These are phyloP conservation scores for Aquatica leii DNA, from an alignment of 2,888 invertebrate genomes.

Conservation along the genomic window DNA sequence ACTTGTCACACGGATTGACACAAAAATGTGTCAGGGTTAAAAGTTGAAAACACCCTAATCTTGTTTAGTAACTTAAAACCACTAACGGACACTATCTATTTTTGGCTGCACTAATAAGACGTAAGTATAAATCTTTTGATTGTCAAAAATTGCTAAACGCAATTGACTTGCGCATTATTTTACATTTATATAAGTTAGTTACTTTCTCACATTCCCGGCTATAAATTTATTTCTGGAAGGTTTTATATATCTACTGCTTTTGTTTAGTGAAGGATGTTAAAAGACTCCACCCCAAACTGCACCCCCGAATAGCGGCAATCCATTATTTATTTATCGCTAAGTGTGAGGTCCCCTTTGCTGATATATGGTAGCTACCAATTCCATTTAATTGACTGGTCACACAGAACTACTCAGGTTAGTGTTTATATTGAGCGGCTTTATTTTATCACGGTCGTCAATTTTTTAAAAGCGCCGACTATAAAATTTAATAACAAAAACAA, in stretches of 20 bases:
- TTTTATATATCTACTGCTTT: slow-evolving; percentile 23
- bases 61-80: slow-evolving; percentile 24
- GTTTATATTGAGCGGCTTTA: slow-evolving; percentile 44
- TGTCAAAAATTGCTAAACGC: no score
- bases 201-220: no score
- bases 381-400: slow-evolving; percentile 58
- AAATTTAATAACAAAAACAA: no score
- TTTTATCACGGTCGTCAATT: not conserved
- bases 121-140: no score
- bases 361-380: slow-evolving; percentile 58
- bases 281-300: slow-evolving; percentile 41
- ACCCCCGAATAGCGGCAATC: slow-evolving; percentile 44
- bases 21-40: slow-evolving; percentile 44
- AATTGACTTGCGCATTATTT: no score
- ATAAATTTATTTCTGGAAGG: slow-evolving; percentile 15
- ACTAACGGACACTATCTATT: not conserved
- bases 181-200: no score
- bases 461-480: no score
- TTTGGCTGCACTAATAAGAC: no score
- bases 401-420: slow-evolving; percentile 51
- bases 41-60: slow-evolving; percentile 32
- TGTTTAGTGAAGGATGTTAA: slow-evolving; percentile 33
- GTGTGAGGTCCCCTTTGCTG: slow-evolving; percentile 55
- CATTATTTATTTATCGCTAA: slow-evolving; percentile 54
- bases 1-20: slow-evolving; percentile 42